Evolutionary conservation across 1,140 invertebrate genomes (phyloP).

Genomic region (Drosophila guanche): DNA sequence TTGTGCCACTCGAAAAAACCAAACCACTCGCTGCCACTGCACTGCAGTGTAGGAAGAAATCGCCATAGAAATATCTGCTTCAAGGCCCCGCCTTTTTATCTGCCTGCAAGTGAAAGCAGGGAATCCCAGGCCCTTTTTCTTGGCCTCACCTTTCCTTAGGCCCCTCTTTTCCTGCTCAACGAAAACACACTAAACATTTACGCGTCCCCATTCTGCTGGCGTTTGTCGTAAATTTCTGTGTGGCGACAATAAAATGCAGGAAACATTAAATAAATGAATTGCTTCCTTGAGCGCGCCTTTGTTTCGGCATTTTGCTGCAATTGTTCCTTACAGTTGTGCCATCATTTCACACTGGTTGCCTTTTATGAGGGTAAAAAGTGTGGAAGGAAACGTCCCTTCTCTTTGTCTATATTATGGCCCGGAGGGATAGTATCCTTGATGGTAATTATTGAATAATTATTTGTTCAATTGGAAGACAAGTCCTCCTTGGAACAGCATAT

Average conservation of each 20-base stretch:
- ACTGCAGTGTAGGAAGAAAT: slow-evolving; percentile 43
- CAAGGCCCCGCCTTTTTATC: slow-evolving; percentile 34
- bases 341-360: slow-evolving; percentile 61
- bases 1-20: neutral
- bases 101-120: slow-evolving; percentile 13
- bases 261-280: slow-evolving; percentile 83
- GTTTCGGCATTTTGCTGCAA: slow-evolving; percentile 75
- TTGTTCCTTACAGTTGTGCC: slow-evolving; percentile 70
- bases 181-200: slow-evolving; percentile 64
- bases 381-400: neutral
- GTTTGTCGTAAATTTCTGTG: slow-evolving; percentile 69
- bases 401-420: too few species aligned
- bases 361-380: neutral
- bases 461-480: slow-evolving; percentile 38
- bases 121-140: too few species aligned
- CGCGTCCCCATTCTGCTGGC: slow-evolving; percentile 23
- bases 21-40: slow-evolving; percentile 5
- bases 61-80: slow-evolving; percentile 31
- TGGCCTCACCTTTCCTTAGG: too few species aligned
- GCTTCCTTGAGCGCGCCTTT: slow-evolving; percentile 64
- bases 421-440: too few species aligned
- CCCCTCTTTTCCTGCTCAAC: slow-evolving; percentile 16
- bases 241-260: slow-evolving; percentile 80
- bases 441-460: slow-evolving; percentile 28
- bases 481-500: slow-evolving; percentile 29